Base-by-base conservation (phyloP, 2,888 invertebrate genomes). In the Hemistola chrysoprasaria region DNA sequence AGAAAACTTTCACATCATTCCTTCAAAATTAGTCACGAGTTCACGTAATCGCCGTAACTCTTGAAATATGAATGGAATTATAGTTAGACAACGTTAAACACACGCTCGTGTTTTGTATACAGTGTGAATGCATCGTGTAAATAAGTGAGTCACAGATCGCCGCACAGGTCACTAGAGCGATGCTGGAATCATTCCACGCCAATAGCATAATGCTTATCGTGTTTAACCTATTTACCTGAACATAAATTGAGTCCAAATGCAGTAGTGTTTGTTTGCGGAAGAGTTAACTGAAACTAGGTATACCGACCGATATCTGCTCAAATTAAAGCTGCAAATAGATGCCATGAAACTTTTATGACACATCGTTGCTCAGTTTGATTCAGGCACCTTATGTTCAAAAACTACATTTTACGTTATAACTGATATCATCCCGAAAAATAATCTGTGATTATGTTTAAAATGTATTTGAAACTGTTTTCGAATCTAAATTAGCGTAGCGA, bases 141-240 rank as follows among this genome's bases (percentile, higher is more conserved):
- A 75, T 68, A 71, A 10, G 45, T 77, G 80, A 81, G 58, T 81
- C 79, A 76, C 47, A 43, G 50, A 26, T 24, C 34, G 34, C 45
- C 29, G 52, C 54, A 47, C 67, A 56, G 79, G 79, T 81, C 72
- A 78, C 75, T 68, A 58, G 80, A 70, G 52, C 73, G 59, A 48
- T 61, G 52, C 54, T 62, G 55, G 50, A 56, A 56, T 54, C 55
- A 69, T 68, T 63, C 62, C 65, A 59, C 62, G 59, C 63, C 56
- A 62, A 62, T 60, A 56, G 60, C 66, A 70, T 71, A 63, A 77
- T 75, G 76, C 76, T 73, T 56, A 59, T 55, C 57, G 54, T 67
- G 61, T 78, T 85, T 86, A 82, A 85, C 85, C 86, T 56, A 82
- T 57, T 70, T 85, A 65, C 51, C 38, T 23, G 55, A 56, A 56